Percentiles rank a stretch among this genome's conserved stretches.
Evolutionary conservation across 2,113 vertebrate genomes (phyloP).

Genomic region (Paratilapia polleni): DNA sequence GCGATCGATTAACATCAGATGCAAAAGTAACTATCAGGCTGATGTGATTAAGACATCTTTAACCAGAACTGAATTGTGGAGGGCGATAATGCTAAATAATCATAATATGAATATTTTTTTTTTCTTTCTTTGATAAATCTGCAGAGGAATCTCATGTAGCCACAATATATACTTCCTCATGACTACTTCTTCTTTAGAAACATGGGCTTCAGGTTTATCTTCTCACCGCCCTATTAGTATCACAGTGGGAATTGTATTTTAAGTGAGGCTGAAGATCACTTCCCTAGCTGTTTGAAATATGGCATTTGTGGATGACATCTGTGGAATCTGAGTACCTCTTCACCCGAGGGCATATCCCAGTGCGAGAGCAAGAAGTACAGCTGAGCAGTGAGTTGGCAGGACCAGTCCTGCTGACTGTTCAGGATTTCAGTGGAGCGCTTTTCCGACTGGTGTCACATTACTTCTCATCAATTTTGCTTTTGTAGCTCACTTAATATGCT

Average conservation of each 20-base stretch:
- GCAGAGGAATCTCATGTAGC: neutral
- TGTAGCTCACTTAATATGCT: conserved; percentile 69
- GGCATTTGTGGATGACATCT: conserved; percentile 56
- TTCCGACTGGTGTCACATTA: conserved; percentile 29
- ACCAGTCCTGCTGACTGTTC: conserved; percentile 64
- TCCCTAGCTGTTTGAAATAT: conserved; percentile 36
- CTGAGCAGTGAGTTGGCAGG: conserved; percentile 51
- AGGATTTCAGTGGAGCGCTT: conserved; percentile 38
- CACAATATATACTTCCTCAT: neutral
- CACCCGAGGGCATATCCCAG: conserved; percentile 36
- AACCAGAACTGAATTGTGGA: neutral
- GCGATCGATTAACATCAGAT: neutral
- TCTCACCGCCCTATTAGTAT: neutral
- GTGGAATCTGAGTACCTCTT: conserved; percentile 49
- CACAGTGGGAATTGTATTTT: conserved; percentile 49
- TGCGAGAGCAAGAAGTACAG: conserved; percentile 20
- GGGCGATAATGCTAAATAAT: neutral
- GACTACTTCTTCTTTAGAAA: conserved; percentile 13
- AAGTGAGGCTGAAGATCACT: conserved; percentile 52
- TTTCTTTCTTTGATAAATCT: neutral
- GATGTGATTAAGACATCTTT: neutral
- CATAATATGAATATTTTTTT: neutral
- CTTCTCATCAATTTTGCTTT: conserved; percentile 65
- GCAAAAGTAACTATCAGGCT: neutral
- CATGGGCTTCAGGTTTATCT: conserved; percentile 15